Evolutionary conservation across 2,888 invertebrate species (phyloP), one percentile per base, ranked within the genome.

Genomic region (Nebria brevicollis): DNA sequence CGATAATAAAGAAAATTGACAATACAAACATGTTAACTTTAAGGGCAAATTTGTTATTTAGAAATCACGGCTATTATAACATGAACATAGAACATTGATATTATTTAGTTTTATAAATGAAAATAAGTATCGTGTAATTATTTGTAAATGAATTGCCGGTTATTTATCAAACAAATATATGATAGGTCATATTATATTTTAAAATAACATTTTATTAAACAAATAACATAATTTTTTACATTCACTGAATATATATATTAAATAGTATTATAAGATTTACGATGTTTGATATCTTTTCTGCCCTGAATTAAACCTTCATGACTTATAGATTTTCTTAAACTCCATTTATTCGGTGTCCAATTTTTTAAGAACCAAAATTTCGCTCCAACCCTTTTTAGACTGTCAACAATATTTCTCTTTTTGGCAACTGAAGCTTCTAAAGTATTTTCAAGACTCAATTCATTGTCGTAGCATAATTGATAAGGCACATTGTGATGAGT

Each of bases 231-330:
- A n/a, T 41, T 77, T 1, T 8, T 66, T 79, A 75, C 13, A 79
- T 54, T 68, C 77, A 75, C 8, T 75, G 20, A 5, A 13, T 20
- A 43, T 11, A 43, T 11, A 42, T 43, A 74, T 34, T 54, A 72
- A 43, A 80, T 77, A 54, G 82, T 82, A 77, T 77, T 82, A 6
- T 66, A 72, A 15, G 83, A 82, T 72, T 81, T 82, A 13, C 70
- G 26, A 66, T 83, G 77, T 43, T 81, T 83, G 75, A 82, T 66
- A 72, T 82, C 83, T 79, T 83, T 83, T 66, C 83, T 76, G 64
- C 76, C 75, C 74, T 76, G 82, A 65, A 20, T 8, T 10, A 82
- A n/a, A 42, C 77, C 77, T 26, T 82, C 77, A 80, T 34, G 74
- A 80, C 82, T 83, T 7, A 65, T 15, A 26, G 75, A 73, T 66